Conservation (phyloP, 2,888 invertebrate species). For the Melangyna quadrimaculata region DNA sequence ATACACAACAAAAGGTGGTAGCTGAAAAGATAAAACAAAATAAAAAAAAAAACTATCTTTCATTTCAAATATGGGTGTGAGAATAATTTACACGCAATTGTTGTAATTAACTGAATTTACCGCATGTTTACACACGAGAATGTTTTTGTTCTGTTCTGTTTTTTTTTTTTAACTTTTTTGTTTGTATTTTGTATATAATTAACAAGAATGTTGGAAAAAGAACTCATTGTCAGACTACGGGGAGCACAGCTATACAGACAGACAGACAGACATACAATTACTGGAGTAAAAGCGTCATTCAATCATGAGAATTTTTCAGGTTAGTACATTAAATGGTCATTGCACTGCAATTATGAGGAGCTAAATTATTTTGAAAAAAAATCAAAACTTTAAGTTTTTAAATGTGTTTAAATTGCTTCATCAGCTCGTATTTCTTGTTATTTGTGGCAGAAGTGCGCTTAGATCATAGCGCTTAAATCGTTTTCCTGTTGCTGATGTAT, state of each 20-base stretch:
- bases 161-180: neutral
- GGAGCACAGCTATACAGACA: neutral
- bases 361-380: neutral
- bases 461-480: no score
- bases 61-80: constrained; percentile 33
- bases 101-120: constrained; percentile 43
- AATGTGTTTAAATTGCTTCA: neutral
- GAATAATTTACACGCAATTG: constrained; percentile 52
- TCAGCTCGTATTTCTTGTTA: no score
- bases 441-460: neutral
- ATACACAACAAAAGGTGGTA: constrained; percentile 20
- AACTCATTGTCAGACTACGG: constrained; percentile 26
- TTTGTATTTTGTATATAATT: constrained; percentile 3
- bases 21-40: neutral
- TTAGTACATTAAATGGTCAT: constrained; percentile 30
- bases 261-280: neutral
- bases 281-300: constrained; percentile 1
- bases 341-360: constrained; percentile 12
- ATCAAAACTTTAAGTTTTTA: neutral
- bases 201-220: neutral
- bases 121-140: constrained; percentile 22
- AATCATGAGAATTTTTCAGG: constrained; percentile 25
- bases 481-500: no score
- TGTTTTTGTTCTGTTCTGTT: constrained; percentile 15
- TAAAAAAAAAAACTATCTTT: constrained; percentile 1